phyloP scores from a whole-genome alignment of 1,140 invertebrate genomes.

The Kradibia gibbosae region DNA sequence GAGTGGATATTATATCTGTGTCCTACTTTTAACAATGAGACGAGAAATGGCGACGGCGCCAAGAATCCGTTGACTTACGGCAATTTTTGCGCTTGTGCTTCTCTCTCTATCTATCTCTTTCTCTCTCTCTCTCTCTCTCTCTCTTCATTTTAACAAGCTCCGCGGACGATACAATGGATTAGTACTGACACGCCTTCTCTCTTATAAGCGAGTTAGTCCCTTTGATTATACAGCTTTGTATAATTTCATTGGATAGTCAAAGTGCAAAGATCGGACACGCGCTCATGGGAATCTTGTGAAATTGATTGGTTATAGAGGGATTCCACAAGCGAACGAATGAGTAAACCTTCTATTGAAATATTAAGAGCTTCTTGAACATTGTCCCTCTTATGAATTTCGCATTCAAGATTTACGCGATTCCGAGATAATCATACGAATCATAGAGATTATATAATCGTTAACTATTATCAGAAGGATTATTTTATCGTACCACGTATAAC shows the following conservation, averaged over 20 bases:
- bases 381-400: background rate
- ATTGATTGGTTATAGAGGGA: slow-evolving; percentile 32
- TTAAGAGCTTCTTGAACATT: background rate
- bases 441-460: no score
- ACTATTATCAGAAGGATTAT: no score
- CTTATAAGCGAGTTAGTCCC: background rate
- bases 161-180: slow-evolving; percentile 24
- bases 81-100: background rate
- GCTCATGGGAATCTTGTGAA: slow-evolving; percentile 14
- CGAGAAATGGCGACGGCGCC: background rate
- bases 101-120: no score
- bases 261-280: background rate
- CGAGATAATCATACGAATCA: no score
- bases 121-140: no score
- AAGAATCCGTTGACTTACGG: slow-evolving; percentile 26
- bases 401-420: background rate
- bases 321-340: background rate
- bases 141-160: background rate
- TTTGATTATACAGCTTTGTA: slow-evolving; percentile 44
- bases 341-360: background rate
- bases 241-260: slow-evolving; percentile 30
- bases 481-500: no score
- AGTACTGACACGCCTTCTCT: slow-evolving; percentile 16
- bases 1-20: slow-evolving; percentile 9
- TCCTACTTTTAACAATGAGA: slow-evolving; percentile 35